Evolutionary conservation across 2,888 invertebrate species (phyloP), one percentile per base, ranked within the genome.

Genomic region (Podotricha telesiphe): DNA sequence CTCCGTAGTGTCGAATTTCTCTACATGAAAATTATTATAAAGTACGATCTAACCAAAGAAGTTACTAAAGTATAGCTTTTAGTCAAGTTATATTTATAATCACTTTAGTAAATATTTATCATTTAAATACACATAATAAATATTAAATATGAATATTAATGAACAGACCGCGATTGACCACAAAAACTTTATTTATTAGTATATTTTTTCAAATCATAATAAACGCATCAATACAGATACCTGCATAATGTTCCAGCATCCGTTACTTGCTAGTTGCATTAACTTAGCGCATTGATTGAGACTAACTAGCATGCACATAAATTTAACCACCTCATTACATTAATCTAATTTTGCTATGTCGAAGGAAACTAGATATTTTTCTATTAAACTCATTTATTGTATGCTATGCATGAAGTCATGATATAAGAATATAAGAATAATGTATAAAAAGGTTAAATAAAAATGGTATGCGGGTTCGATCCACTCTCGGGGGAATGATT

Each of bases 301-400:
- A 34, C 34, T 62, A 17, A 48, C 47, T 37, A 62, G 28, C 34
- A 62, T 34, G 62, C 47, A 34, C 28, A 47, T 48, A 11, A 11
- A 34, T 62, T 62, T 48, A 48, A 48, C 47, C 62, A 62, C 62
- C 48, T 48, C 61, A 47, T 62, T 62, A 62, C 48, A 15, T 62
- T 48, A 47, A 62, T 62, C 28, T 48, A 17, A 59, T 59, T 59
- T 59, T 45, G 48, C 47, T 48, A 17, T 28, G 62, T 62, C 37
- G 22, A 15, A 42, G 20, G 34, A 37, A 48, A 28, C 47, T 19
- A 15, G 17, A 15, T 48, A 47, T 62, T 62, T 48, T 62, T 28
- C 62, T 34, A 50, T 62, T 59, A 59, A 62, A 28, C 34, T 17
- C 1, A 61, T 61, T 48, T 45, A 62, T 50, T 15, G 42, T 42